Base-by-base conservation (phyloP, 2,888 invertebrate species). In the Linnaemya tessellans region DNA sequence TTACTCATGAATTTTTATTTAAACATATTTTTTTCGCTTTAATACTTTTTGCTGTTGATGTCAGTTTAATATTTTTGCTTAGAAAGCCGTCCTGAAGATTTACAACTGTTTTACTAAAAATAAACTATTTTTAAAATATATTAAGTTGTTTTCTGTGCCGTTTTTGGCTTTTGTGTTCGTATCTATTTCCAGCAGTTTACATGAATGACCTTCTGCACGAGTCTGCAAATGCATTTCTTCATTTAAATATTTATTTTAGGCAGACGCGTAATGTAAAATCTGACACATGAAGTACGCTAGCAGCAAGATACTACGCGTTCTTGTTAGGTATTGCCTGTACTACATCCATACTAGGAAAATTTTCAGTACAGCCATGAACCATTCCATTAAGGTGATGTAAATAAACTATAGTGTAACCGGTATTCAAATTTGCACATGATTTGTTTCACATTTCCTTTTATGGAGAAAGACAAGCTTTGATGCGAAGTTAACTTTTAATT, bases 121-220 rank as follows among this genome's bases (percentile, higher is more conserved):
- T 68, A 70, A 22, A 22, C 51, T 74, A 68, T 80, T 77, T 81
- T 70, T 67, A 58, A 2, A 35, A 68, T 41, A n/a, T 56, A 38
- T 64, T 20, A 56, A 30, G 65, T 70, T 70, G n/a, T n/a, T 54
- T 70, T 43, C 54, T 60, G 58, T 35, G 1, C 10, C 35, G n/a
- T 20, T 62, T 20, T 20, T 22, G 20, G 30, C 20, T 8, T 56
- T 64, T 35, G 22, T 54, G 51, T 64, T 41, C 22, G 25, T n/a
- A 35, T 11, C 15, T 1, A 0, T 65, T 8, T 56, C 56, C n/a
- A 25, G 18, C 46, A 77, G 46, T 58, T 77, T 15, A 46, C 3
- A 51, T 49, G 74, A 4, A 51, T 49, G 74, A 68, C 80, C 80
- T 74, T 74, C 80, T 49, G 3, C 20, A 30, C 15, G 60, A 58